Conservation (phyloP, 2,113 vertebrate species). For the Pelmatolapia mariae region DNA sequence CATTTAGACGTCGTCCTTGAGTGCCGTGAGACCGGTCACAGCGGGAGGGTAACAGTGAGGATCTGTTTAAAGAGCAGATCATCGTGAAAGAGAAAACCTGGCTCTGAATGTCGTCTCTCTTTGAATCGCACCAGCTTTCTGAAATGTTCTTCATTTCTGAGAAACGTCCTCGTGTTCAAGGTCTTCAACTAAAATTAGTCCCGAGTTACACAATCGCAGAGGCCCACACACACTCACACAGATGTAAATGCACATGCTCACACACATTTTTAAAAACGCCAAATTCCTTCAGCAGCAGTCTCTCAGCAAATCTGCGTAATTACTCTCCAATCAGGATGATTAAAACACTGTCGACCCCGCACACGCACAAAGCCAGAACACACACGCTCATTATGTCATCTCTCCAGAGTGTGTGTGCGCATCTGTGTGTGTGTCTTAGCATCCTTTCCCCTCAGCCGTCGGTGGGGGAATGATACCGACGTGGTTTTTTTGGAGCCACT, state of each 20-base stretch:
- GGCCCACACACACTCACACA: background rate
- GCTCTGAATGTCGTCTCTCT: background rate
- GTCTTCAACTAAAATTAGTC: background rate
- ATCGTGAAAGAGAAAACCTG: background rate
- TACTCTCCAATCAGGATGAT: constrained; percentile 40
- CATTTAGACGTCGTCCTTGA: background rate
- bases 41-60: background rate
- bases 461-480: background rate
- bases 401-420: background rate
- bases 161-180: background rate
- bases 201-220: background rate
- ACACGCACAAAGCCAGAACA: background rate
- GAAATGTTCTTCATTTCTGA: background rate
- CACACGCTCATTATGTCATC: background rate
- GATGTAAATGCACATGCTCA: background rate
- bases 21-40: rapidly evolving
- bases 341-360: constrained; percentile 5
- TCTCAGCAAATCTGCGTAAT: constrained; percentile 24
- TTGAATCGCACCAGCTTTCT: background rate
- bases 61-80: background rate
- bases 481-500: background rate
- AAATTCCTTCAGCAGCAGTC: background rate
- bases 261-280: background rate
- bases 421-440: background rate
- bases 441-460: background rate